Evolutionary conservation across 2,797 vertebrate genomes (phyloP).

Genomic region (Dendrocincla tyrannina): DNA sequence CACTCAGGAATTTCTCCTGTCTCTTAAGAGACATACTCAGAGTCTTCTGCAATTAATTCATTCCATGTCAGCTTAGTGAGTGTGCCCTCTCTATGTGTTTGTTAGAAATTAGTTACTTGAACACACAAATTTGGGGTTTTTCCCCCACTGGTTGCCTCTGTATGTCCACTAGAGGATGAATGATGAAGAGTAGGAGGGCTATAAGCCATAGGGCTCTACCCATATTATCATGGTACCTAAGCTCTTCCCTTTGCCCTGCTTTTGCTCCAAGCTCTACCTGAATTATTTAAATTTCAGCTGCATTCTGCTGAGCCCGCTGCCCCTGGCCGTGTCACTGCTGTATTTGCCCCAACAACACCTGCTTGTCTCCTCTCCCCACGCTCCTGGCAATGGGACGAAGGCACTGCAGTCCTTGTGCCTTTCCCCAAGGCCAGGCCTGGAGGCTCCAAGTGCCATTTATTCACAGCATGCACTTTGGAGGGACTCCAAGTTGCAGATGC

Average conservation of each 20-base stretch:
- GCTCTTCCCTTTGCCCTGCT: not conserved
- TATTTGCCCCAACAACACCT: not conserved
- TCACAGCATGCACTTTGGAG: not conserved
- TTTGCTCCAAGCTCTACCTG: not conserved
- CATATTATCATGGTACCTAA: not conserved
- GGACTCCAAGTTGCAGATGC: not conserved
- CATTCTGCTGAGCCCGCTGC: not conserved
- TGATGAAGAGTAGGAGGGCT: accelerated
- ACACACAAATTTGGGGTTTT: not conserved
- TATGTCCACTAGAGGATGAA: not conserved
- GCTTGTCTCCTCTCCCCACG: accelerated
- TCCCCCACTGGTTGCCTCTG: not conserved
- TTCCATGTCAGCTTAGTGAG: not conserved
- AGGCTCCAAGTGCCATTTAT: not conserved
- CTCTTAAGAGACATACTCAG: not conserved
- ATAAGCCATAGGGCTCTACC: not conserved
- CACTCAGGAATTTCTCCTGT: not conserved
- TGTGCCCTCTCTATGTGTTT: not conserved
- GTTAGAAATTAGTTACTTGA: not conserved
- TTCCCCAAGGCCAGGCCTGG: not conserved
- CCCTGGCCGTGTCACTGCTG: not conserved
- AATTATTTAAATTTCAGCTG: not conserved
- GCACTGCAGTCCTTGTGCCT: not conserved
- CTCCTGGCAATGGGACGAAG: not conserved
- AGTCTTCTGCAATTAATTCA: not conserved